Evolutionary conservation across 2,113 vertebrate species (phyloP), one percentile per base, ranked within the genome.

Genomic region (Argyrosomus japonicus): DNA sequence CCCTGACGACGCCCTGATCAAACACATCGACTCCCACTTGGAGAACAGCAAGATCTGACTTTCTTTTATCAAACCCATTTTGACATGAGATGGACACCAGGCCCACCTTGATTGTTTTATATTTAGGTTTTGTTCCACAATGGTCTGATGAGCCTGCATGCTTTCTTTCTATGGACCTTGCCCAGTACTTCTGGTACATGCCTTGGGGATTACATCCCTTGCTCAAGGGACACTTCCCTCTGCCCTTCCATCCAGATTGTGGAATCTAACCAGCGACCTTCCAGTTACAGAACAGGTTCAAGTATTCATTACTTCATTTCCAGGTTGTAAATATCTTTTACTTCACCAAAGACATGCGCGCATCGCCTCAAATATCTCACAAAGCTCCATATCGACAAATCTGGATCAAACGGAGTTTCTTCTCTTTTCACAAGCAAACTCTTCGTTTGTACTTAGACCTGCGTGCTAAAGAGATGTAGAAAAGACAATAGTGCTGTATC

Each of bases 11-110:
- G 97, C 96, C 48, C 96, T 98, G 88, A 96, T 98, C 92, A 98
- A 97, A 93, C 97, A 98, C 94, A 98, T 98, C 81, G 97, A 98
- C 92, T 97, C 97, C 6, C 97, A 98, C 91, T 92, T 98, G 94
- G 97, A 98, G 92, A 97, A 98, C 96, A 98, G 97, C 96, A 98
- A 98, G 94, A 98, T 98, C 92, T 98, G 95, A 94, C 45, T 50
- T 54, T 47, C 36, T 58, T 43, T 60, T 29, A 25, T 18, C 19
- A 27, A 48, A 25, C 21, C 14, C 10, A 8, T 75, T 70, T 72
- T 36, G 50, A 57, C 0, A 50, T 2, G 36, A 68, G 68, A 61
- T n/a, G 32, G 45, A n/a, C 2, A 51, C 47, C 23, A 14, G 17
- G 43, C 9, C 32, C 15, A 29, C 56, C 8, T 32, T 29, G 36